Evolutionary conservation across 2,888 invertebrate genomes (phyloP).

Genomic region (Barypeithes pellucidus): DNA sequence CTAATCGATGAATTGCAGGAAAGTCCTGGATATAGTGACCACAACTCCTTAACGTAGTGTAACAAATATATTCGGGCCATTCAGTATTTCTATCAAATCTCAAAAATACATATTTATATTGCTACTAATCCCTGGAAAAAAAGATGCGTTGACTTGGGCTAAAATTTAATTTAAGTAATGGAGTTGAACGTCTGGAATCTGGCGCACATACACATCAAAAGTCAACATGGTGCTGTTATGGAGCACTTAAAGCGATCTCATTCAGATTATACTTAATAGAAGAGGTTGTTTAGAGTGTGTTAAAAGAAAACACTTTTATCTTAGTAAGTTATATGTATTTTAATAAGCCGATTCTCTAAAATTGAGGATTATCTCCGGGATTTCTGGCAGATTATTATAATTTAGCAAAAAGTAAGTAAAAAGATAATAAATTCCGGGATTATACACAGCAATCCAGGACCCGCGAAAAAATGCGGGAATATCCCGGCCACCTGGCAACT

Average conservation of each 20-base stretch:
- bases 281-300: constrained; percentile 14
- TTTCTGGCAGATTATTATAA: too few relatives aligned
- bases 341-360: constrained; percentile 2
- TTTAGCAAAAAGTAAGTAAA: too few relatives aligned
- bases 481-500: too few relatives aligned
- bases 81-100: not conserved
- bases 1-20: not conserved
- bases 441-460: too few relatives aligned
- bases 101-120: not conserved
- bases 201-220: constrained; percentile 25
- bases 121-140: not conserved
- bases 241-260: constrained; percentile 18
- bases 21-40: too few relatives aligned
- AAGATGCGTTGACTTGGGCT: not conserved
- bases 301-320: constrained; percentile 21
- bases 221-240: constrained; percentile 6
- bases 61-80: not conserved
- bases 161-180: constrained; percentile 20
- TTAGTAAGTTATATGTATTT: constrained; percentile 1
- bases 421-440: too few relatives aligned
- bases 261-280: constrained; percentile 14
- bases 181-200: constrained; percentile 37
- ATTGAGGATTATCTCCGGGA: too few relatives aligned
- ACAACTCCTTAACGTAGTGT: too few relatives aligned
- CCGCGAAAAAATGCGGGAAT: too few relatives aligned